These are phyloP conservation scores for human DNA, from an alignment of 2,113 vertebrate genomes.

Conservation along the genomic window DNA sequence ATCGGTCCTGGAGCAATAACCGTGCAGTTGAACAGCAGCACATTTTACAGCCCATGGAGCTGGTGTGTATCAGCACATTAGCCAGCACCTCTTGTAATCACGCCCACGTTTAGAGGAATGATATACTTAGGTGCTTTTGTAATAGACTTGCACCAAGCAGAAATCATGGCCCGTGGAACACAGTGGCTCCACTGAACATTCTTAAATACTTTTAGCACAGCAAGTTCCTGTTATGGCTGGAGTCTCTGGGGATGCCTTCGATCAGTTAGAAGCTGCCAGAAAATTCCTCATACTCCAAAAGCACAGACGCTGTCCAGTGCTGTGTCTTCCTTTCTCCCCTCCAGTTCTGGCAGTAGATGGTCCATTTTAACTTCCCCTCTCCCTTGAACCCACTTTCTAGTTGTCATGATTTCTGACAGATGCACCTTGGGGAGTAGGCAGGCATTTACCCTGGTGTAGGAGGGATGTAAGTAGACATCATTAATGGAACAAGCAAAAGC, in stretches of 20 bases:
- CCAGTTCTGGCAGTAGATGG: no score
- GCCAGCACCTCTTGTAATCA: not conserved
- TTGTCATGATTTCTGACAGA: not conserved
- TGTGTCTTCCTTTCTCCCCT: not conserved
- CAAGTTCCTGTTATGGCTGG: not conserved
- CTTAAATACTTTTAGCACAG: not conserved
- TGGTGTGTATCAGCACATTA: not conserved
- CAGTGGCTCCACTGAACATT: not conserved
- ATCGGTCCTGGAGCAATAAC: not conserved
- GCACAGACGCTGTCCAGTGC: not conserved
- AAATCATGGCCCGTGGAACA: not conserved
- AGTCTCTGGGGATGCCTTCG: not conserved
- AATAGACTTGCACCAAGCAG: not conserved
- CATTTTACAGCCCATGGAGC: not conserved
- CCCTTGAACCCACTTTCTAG: not conserved
- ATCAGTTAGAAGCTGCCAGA: not conserved
- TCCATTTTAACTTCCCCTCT: not conserved
- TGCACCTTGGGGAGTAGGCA: not conserved
- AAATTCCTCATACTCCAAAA: not conserved
- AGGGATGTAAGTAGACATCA: not conserved
- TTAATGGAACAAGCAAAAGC: not conserved
- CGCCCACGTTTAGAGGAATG: not conserved
- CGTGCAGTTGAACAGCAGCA: not conserved
- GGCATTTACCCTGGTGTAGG: not conserved
- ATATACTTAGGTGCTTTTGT: not conserved